Evolutionary conservation across 2,888 invertebrate genomes (phyloP), one percentile per base, ranked within the genome.

Genomic region (Craniophora ligustri): DNA sequence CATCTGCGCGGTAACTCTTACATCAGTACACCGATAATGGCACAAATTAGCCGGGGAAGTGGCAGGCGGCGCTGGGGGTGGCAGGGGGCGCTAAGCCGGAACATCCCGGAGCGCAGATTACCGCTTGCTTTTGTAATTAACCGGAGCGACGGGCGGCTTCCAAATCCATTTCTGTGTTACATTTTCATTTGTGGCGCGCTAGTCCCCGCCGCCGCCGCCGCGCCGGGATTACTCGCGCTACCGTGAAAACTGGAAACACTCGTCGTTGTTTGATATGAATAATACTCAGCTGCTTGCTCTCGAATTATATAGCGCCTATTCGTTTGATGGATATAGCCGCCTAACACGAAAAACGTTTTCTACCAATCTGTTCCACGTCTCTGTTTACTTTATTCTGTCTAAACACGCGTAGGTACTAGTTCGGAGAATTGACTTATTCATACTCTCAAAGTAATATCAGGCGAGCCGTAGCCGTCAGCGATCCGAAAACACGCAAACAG

Each of bases 81-180:
- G 83, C 70, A 75, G 79, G 91, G 91, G 88, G 88, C 89, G 91
- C 89, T 92, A 92, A 92, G 92, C 92, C 92, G 92, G 92, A 92
- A 92, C 92, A 92, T 92, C 92, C 92, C 92, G 87, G 90, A 89
- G 93, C 92, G 93, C 92, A 92, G 93, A 92, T 92, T 92, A 92
- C 93, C 92, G 93, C 92, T 93, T 93, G 93, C 93, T 93, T 92
- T 93, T 92, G 93, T 93, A 93, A 93, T 93, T 93, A 93, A 93
- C 93, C 92, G 92, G 89, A 91, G 92, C 92, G 91, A 91, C 92
- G 91, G 91, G 91, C 91, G 92, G 92, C 92, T 91, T 92, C 92
- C 92, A 91, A 93, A 93, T 92, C 93, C 93, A 92, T 93, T 93
- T 93, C 93, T 91, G 89, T 92, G 92, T 93, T 92, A 93, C 93